These are phyloP conservation scores for Chlorops oryzae DNA, from an alignment of 1,140 invertebrate species.

Conservation along the genomic window DNA sequence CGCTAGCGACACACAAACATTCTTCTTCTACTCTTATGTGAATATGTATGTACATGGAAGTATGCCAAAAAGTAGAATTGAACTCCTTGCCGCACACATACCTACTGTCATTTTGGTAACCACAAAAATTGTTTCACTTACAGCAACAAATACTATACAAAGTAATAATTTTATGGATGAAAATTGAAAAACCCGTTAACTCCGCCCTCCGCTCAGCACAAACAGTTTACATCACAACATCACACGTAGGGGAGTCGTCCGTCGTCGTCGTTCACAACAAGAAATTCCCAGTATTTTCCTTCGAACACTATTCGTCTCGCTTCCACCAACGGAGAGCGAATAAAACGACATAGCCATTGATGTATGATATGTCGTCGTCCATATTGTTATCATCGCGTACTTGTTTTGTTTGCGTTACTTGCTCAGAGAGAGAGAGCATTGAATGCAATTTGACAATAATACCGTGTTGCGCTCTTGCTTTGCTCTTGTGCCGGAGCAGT, in stretches of 20 bases:
- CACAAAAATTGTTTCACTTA: too few relatives aligned
- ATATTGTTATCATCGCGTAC: neutral
- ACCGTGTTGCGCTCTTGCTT: too few relatives aligned
- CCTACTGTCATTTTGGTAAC: too few relatives aligned
- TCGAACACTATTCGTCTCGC: conserved; percentile 29
- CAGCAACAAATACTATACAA: conserved; percentile 20
- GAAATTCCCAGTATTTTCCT: conserved; percentile 36
- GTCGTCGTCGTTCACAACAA: neutral
- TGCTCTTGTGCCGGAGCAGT: too few relatives aligned
- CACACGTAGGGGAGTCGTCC: conserved; percentile 22
- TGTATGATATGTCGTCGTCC: neutral
- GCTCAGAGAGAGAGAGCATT: too few relatives aligned
- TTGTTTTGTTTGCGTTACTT: neutral
- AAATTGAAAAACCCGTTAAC: conserved; percentile 47
- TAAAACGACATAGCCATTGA: conserved; percentile 11
- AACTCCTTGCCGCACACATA: too few relatives aligned
- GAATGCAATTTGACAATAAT: too few relatives aligned
- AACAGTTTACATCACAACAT: conserved; percentile 13
- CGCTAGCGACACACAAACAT: too few relatives aligned
- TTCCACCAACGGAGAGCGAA: conserved; percentile 11
- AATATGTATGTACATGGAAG: too few relatives aligned
- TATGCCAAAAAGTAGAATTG: too few relatives aligned
- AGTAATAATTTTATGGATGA: conserved; percentile 44
- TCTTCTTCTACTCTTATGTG: too few relatives aligned
- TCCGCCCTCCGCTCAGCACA: conserved; percentile 39